Evolutionary conservation across 37 sponge, comb jelly and placozoan genomes (phyloP), one percentile per base, ranked within the genome.

Genomic region (Oopsacas minuta): DNA sequence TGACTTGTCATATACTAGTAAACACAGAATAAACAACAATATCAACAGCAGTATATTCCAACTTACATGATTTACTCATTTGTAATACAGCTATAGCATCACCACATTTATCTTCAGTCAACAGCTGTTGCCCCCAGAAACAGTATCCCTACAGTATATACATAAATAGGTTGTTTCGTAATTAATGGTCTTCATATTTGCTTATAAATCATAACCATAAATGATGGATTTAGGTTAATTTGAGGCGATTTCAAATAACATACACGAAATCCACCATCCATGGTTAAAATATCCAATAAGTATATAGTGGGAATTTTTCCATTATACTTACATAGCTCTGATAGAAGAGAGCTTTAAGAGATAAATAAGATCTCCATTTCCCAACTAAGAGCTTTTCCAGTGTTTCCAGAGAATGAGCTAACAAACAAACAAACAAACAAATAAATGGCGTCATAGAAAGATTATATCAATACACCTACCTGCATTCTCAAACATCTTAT

Each of bases 51-150:
- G n/a, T n/a, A n/a, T n/a, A n/a, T n/a, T n/a, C n/a, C 0, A n/a
- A 87, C 96, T 88, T 85, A 98, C 99, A 90, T 1, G 85, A 39
- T 42, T 91, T 85, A 38, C 92, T 90, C 83, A 93, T 90, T 42
- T 86, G 89, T 38, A 95, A 83, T 0, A 89, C 91, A 82, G 81
- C 86, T 49, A 98, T 91, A 52, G 96, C 89, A 0, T 95, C 96
- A 38, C 99, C 99, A 88, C 99, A 98, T 53, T 98, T 98, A 61
- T 98, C 99, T 83, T 92, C 86, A 5, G 23, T 90, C 32, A 98
- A 86, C 35, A 98, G 88, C 28, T 91, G 88, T 86, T 94, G 86
- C 23, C 96, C 95, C 88, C 88, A 91, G 90, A 90, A 98, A 38
- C 94, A 95, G 38, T 93, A 90, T 0, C 96, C 95, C 96, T 96